Percentiles rank a stretch among this genome's conserved stretches.
These are phyloP conservation scores for Sebastes iracundus DNA, from an alignment of 2,797 vertebrate genomes.

Conservation along the genomic window DNA sequence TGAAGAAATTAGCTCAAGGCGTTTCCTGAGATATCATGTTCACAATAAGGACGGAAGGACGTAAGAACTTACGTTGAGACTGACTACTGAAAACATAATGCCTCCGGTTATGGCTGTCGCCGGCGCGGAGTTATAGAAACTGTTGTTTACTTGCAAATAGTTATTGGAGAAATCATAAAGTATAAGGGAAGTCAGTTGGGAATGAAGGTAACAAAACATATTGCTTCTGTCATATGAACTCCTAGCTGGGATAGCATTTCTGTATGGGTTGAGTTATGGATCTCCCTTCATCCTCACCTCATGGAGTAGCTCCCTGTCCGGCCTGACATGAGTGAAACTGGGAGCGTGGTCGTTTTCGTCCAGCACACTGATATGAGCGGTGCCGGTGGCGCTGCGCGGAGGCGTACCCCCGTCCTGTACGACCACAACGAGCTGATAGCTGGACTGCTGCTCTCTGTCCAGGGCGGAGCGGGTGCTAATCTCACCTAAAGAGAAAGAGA, in stretches of 20 bases:
- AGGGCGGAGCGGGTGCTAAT: constrained; percentile 90
- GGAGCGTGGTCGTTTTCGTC: constrained; percentile 96
- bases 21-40: too few relatives aligned
- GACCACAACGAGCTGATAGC: constrained; percentile 92
- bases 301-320: constrained; percentile 87
- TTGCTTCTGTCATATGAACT: not conserved
- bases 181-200: not conserved
- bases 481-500: constrained; percentile 84
- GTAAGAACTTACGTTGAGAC: too few relatives aligned
- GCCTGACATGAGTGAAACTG: constrained; percentile 84
- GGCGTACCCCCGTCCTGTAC: constrained; percentile 94
- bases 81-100: too few relatives aligned
- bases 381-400: constrained; percentile 92
- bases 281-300: constrained; percentile 82
- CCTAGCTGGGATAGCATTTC: not conserved
- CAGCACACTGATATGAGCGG: constrained; percentile 89
- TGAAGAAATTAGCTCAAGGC: too few relatives aligned
- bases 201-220: not conserved
- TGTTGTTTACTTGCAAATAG: not conserved
- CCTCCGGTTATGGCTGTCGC: too few relatives aligned
- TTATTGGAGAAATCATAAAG: not conserved
- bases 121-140: too few relatives aligned
- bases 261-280: not conserved
- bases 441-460: constrained; percentile 94
- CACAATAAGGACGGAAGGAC: too few relatives aligned